Evolutionary conservation across 2,888 invertebrate species (phyloP).

Genomic region (Drosophila tripunctata): DNA sequence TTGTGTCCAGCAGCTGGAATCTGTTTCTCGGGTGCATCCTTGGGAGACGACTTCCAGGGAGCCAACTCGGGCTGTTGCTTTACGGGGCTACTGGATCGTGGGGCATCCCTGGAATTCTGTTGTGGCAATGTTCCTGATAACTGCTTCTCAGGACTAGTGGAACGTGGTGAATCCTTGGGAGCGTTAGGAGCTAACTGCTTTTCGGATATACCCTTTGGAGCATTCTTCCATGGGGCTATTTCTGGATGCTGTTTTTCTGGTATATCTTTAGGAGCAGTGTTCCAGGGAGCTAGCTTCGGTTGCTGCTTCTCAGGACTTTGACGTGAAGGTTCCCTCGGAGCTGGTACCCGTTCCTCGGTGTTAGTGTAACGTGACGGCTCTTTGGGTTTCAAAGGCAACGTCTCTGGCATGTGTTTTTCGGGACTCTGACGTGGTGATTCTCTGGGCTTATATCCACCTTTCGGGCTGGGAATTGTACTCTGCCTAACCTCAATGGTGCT

Average conservation of each 20-base stretch:
- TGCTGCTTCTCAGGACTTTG: constrained; percentile 40
- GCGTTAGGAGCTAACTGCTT: neutral
- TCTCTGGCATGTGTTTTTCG: constrained; percentile 15
- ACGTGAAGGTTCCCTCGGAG: constrained; percentile 14
- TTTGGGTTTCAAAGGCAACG: constrained; percentile 1
- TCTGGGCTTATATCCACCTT: neutral
- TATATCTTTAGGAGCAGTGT: neutral
- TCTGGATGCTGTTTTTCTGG: neutral
- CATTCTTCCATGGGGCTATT: neutral
- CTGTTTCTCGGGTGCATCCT: neutral
- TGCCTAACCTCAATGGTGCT: constrained; percentile 22
- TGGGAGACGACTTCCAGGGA: constrained; percentile 5
- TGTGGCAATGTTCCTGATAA: too few species aligned
- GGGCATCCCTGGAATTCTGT: neutral
- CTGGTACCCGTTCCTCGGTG: constrained; percentile 26
- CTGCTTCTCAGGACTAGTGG: neutral
- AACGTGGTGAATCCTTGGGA: neutral
- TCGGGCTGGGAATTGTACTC: neutral
- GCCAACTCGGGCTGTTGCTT: constrained; percentile 3
- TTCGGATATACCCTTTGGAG: neutral
- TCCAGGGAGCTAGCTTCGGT: neutral
- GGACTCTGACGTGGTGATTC: constrained; percentile 29
- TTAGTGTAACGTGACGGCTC: constrained; percentile 16
- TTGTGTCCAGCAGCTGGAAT: neutral
- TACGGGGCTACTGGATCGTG: constrained; percentile 36